phyloP scores from a whole-genome alignment of 2,797 vertebrate species.

The Perodicticus potto region DNA sequence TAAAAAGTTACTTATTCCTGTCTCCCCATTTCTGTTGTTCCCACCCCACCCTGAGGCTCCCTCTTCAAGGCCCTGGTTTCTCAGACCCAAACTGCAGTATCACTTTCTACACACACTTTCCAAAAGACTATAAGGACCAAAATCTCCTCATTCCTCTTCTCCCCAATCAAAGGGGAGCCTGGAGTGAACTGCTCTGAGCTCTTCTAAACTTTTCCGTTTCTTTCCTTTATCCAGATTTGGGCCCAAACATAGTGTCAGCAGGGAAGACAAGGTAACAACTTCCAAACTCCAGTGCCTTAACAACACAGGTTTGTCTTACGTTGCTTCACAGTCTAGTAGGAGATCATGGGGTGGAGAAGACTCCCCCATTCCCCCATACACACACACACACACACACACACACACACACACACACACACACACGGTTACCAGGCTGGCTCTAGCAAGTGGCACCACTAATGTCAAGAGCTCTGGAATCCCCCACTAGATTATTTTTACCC shows the following conservation, averaged over 20 bases:
- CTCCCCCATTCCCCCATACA: neutral
- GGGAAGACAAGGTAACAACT: neutral
- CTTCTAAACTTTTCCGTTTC: neutral
- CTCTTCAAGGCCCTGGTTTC: neutral
- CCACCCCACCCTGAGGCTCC: neutral
- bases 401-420: no score
- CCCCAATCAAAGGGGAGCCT: neutral
- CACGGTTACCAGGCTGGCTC: neutral
- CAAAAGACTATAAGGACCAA: neutral
- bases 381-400: no score
- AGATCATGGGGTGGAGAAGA: no score
- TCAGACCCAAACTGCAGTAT: neutral
- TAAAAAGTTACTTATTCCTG: neutral
- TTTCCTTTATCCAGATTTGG: neutral
- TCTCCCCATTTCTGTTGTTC: neutral
- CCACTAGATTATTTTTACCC: neutral
- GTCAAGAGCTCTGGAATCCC: neutral
- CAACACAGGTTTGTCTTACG: neutral
- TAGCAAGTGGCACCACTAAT: neutral
- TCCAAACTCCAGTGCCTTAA: neutral
- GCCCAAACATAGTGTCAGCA: neutral
- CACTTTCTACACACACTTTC: neutral
- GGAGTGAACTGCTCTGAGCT: neutral
- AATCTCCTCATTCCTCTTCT: neutral
- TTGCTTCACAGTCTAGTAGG: neutral